Conservation (phyloP, 2,888 invertebrate species). For the Tetranychus piercei region DNA sequence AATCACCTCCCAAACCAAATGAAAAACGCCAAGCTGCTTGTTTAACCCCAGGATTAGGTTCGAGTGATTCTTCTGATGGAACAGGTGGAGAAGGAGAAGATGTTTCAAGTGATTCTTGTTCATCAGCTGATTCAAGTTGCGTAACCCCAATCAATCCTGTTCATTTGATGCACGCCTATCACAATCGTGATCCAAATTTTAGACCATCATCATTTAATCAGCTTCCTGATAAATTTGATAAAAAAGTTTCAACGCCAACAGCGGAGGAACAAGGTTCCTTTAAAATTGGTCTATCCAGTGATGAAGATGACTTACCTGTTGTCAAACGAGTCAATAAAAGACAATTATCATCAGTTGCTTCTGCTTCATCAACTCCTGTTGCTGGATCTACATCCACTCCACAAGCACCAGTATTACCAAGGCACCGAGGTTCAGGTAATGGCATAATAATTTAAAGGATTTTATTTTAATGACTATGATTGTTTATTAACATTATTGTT, state of each 20-base stretch:
- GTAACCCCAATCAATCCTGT: conserved; percentile 5
- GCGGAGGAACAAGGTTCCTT: background rate
- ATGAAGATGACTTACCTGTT: conserved; percentile 1
- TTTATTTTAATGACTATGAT: background rate
- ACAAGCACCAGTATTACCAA: background rate
- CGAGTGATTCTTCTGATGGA: background rate
- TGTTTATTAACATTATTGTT: background rate
- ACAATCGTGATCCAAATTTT: background rate
- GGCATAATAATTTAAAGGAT: too few relatives aligned
- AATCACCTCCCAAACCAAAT: conserved; percentile 27
- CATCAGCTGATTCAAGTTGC: conserved; percentile 7
- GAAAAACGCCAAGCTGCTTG: conserved; percentile 26
- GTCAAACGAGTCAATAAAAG: background rate
- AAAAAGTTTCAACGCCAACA: background rate
- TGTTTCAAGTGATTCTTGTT: background rate
- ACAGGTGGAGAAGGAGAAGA: background rate
- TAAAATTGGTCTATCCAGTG: conserved; percentile 1
- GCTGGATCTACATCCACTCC: background rate
- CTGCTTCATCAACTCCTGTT: background rate
- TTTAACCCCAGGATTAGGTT: conserved; percentile 15
- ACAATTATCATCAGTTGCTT: background rate
- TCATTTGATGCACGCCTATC: background rate
- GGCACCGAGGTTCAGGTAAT: background rate
- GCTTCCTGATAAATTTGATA: background rate
- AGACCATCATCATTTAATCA: background rate